Evolutionary conservation across 2,888 invertebrate genomes (phyloP), one percentile per base, ranked within the genome.

Genomic region (Synanthedon vespiformis): DNA sequence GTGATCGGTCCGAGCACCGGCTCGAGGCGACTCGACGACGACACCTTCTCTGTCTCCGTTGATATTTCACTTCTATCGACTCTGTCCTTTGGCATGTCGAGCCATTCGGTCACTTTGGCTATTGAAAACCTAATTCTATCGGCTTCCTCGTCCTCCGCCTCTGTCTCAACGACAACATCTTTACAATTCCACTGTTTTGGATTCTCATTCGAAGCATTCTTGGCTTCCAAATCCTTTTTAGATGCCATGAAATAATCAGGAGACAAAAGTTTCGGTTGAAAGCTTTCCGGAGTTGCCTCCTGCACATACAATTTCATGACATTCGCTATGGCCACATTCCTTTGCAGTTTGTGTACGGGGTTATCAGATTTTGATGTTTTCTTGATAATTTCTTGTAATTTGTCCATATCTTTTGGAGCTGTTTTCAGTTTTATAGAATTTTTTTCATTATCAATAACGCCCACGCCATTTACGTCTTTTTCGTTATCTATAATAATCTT

Each of bases 301-400:
- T 56, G n/a, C 1, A 73, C 61, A 53, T 72, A 63, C 1, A 81
- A 58, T 49, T 67, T 73, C 3, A 82, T 54, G 2, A 84, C 58
- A 8, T 74, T 63, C 1, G 74, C 70, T 2, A 83, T 79, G 0
- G 82, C 84, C 0, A 74, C 64, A 54, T 82, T 80, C 41, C 69
- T 72, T 51, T 72, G 66, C 11, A 61, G 67, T 51, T 70, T 74
- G 0, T 58, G 51, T 55, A 65, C 62, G 6, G 64, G 59, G 13
- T 68, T 63, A 40, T 67, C 62, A 0, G 60, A 55, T 40, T 70
- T 66, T 0, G 68, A 56, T 0, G 66, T 61, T 2, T 61, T 58
- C n/a, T 55, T 69, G 40, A 81, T 70, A 68, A 1, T 57, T 63
- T 56, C 66, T 72, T 0, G 4, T 14, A 48, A 12, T 12, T 6